Conservation (phyloP, 2,888 invertebrate species). For the Drosophila mulleri region DNA sequence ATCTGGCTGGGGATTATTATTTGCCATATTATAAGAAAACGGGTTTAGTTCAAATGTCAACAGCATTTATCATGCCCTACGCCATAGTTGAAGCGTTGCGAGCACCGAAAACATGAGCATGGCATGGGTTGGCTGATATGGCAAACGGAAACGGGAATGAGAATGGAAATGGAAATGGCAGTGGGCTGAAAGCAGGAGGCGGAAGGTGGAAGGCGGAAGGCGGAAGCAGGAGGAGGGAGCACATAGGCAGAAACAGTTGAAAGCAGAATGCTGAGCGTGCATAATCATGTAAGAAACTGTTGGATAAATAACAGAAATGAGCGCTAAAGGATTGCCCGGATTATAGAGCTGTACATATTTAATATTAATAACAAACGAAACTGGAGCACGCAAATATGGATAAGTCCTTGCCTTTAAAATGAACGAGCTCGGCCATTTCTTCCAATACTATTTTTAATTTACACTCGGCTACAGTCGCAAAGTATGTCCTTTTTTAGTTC, state of each 20-base stretch:
- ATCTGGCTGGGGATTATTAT: constrained; percentile 78
- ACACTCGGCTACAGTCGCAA: not conserved
- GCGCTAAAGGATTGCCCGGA: constrained; percentile 40
- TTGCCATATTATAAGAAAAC: constrained; percentile 80
- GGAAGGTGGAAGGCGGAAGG: not conserved
- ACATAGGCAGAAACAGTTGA: not conserved
- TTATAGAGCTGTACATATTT: constrained; percentile 33
- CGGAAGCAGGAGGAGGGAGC: not conserved
- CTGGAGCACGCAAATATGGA: constrained; percentile 3
- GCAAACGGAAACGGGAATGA: constrained; percentile 12
- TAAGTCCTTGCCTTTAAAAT: not conserved
- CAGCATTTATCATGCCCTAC: constrained; percentile 70
- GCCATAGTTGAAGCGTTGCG: constrained; percentile 30
- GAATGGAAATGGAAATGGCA: constrained; percentile 4
- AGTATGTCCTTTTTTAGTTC: too few relatives aligned
- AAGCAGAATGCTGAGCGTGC: constrained; percentile 39
- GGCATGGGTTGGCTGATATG: constrained; percentile 6
- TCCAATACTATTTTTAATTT: not conserved
- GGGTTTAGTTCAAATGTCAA: constrained; percentile 79
- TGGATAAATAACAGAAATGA: constrained; percentile 36
- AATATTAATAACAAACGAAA: constrained; percentile 5
- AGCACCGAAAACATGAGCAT: constrained; percentile 4
- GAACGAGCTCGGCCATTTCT: not conserved
- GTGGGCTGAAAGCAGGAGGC: not conserved
- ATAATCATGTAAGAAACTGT: constrained; percentile 44